Conservation (phyloP, 2,888 invertebrate species). For the Chesias legatella region DNA sequence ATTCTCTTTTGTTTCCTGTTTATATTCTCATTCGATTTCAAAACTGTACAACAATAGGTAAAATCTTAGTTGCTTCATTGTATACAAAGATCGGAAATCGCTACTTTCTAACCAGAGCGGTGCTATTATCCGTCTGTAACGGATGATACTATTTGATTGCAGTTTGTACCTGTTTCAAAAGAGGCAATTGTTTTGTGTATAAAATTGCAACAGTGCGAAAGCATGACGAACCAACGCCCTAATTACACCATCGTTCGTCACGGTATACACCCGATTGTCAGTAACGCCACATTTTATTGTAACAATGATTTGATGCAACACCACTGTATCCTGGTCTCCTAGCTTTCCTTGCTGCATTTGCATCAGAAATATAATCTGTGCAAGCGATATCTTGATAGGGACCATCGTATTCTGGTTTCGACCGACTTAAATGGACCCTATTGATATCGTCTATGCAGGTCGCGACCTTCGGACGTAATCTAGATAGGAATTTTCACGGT, state of each 20-base stretch:
- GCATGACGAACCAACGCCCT: constrained; percentile 33
- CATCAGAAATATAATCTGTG: constrained; percentile 13
- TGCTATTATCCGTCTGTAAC: constrained; percentile 1
- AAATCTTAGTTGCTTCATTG: no score
- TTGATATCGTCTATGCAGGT: constrained; percentile 62
- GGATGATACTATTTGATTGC: constrained; percentile 2
- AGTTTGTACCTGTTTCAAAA: constrained; percentile 7
- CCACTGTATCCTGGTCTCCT: constrained; percentile 40
- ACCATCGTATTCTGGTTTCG: constrained; percentile 38
- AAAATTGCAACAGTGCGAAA: constrained; percentile 27
- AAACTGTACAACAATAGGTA: no score
- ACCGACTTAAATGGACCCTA: constrained; percentile 43
- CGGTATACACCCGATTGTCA: constrained; percentile 39
- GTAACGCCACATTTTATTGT: constrained; percentile 27
- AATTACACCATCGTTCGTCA: constrained; percentile 43
- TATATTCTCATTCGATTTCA: no score
- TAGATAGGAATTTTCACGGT: constrained; percentile 45
- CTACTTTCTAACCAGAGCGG: constrained; percentile 2
- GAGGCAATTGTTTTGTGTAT: constrained; percentile 22
- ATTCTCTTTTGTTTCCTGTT: no score
- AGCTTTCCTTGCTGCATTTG: constrained; percentile 25
- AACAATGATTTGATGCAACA: constrained; percentile 47
- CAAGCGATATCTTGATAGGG: constrained; percentile 24
- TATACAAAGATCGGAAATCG: constrained; percentile 5
- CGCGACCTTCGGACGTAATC: constrained; percentile 57